Conservation (phyloP, 2,113 vertebrate genomes). For the Varanus salvator region DNA sequence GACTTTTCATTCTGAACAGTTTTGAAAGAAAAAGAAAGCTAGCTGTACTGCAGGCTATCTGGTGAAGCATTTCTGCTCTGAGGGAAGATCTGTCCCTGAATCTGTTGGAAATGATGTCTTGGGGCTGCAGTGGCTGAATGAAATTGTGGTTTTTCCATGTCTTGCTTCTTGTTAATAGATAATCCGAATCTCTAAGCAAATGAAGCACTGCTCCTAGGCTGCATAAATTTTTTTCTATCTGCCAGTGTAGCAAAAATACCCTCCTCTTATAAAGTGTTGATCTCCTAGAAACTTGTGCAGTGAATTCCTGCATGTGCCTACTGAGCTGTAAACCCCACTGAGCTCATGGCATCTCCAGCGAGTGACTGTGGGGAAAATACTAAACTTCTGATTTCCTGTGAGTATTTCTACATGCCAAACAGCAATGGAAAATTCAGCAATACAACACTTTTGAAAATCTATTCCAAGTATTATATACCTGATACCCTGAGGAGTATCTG, state of each 20-base stretch:
- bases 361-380: background rate
- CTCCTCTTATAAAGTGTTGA: background rate
- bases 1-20: background rate
- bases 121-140: background rate
- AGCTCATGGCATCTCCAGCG: background rate
- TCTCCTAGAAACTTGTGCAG: background rate
- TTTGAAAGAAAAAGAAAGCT: background rate
- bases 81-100: background rate
- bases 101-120: background rate
- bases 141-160: background rate
- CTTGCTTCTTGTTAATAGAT: background rate
- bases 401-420: background rate
- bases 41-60: background rate
- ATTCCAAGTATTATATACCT: constrained; percentile 38
- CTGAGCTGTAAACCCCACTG: background rate
- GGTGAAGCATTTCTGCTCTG: background rate
- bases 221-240: background rate
- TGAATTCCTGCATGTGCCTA: background rate
- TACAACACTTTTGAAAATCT: constrained; percentile 16
- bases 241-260: background rate
- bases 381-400: background rate
- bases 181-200: background rate
- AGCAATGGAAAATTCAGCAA: background rate
- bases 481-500: constrained; percentile 21
- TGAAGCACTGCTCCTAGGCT: background rate